Evolutionary conservation across 2,888 invertebrate genomes (phyloP).

Genomic region (Agonopterix heracliana): DNA sequence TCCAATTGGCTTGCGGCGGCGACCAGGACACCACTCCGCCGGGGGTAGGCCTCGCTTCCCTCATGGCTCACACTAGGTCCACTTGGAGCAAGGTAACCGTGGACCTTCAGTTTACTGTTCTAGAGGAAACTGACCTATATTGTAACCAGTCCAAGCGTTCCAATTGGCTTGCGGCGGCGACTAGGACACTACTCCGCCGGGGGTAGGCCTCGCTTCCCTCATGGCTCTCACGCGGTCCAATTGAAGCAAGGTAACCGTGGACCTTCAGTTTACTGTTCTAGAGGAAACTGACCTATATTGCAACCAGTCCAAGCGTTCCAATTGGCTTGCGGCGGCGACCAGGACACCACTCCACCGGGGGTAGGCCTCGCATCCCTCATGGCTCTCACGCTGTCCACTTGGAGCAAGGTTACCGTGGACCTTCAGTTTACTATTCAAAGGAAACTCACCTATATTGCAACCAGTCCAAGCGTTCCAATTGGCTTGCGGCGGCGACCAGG

Average conservation of each 20-base stretch:
- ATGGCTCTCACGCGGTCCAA: slow-evolving; percentile 74
- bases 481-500: slow-evolving; percentile 96
- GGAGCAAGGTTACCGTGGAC: slow-evolving; percentile 43
- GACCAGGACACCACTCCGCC: slow-evolving; percentile 96
- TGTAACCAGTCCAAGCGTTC: slow-evolving; percentile 98
- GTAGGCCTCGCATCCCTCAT: slow-evolving; percentile 79
- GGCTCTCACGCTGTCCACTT: slow-evolving; percentile 64
- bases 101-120: slow-evolving; percentile 30
- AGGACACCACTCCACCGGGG: slow-evolving; percentile 89
- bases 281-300: slow-evolving; percentile 88
- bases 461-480: slow-evolving; percentile 99
- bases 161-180: slow-evolving; percentile 97
- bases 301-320: slow-evolving; percentile 99
- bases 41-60: slow-evolving; percentile 76
- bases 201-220: slow-evolving; percentile 76
- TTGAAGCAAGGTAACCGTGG: slow-evolving; percentile 47
- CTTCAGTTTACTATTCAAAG: too few relatives aligned
- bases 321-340: slow-evolving; percentile 96
- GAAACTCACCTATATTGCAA: slow-evolving; percentile 90
- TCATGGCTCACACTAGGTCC: slow-evolving; percentile 75
- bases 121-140: slow-evolving; percentile 87
- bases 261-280: too few relatives aligned
- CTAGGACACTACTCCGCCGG: slow-evolving; percentile 94
- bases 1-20: slow-evolving; percentile 97
- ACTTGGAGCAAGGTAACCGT: slow-evolving; percentile 48